Evolutionary conservation across 2,113 vertebrate genomes (phyloP), one percentile per base, ranked within the genome.

Genomic region (Eclectus roratus): DNA sequence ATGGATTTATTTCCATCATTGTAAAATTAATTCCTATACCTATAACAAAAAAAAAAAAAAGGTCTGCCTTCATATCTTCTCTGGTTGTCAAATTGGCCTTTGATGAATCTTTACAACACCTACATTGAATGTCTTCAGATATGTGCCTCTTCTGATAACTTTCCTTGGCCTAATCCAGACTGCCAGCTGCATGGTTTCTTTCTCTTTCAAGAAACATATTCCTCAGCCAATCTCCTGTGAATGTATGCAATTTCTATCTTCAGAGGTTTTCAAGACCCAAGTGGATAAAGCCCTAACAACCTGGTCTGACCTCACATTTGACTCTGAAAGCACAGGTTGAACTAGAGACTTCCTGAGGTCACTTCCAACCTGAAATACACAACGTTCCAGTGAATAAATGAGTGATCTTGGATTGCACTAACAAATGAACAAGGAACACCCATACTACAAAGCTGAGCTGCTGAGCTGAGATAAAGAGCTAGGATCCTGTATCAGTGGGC

Each of bases 61-160:
- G 0, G 0, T 63, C 63, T 55, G 5, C 46, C 21, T 29, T 79
- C 2, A 2, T 28, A 13, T 28, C 12, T 83, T 47, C 44, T 68
- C 53, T 44, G 28, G n/a, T 39, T 52, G 15, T 65, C n/a, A 61
- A 12, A 27, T 21, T 64, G 27, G n/a, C 28, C 16, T 56, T 41
- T 52, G 28, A 25, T 49, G 27, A 47, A 35, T 53, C 29, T 55
- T 52, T 64, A 35, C 8, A 61, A 12, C 4, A 21, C 3, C 29
- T 52, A 10, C 6, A 43, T 2, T 55, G 10, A 56, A 46, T 21
- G 3, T 53, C 15, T 93, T 80, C 41, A 63, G 23, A 55, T 35
- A 43, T 2, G 5, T 46, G 28, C 5, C 46, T 28, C 60, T 86
- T 60, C 53, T 55, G 44, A n/a, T 39, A 39, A 21, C 13, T 72